These are phyloP conservation scores for Ondatra zibethicus DNA, from an alignment of 2,113 vertebrate species.

Conservation along the genomic window DNA sequence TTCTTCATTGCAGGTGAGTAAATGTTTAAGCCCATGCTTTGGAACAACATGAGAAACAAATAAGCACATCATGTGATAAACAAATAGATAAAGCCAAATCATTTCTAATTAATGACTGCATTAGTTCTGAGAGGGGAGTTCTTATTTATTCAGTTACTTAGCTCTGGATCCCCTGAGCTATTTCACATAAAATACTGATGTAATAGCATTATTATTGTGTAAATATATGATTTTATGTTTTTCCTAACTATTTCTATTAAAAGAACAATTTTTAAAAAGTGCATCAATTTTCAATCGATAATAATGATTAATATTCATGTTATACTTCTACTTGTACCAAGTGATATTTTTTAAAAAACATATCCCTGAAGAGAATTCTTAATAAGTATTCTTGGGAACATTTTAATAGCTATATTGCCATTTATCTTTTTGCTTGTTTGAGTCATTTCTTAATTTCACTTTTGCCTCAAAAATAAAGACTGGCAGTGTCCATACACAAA, in stretches of 20 bases:
- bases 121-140: not conserved
- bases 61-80: not conserved
- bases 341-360: not conserved
- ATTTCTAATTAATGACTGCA: not conserved
- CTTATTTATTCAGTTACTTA: not conserved
- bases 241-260: not conserved
- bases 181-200: not conserved
- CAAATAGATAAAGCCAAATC: not conserved
- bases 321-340: not conserved
- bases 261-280: not conserved
- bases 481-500: not conserved
- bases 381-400: not conserved
- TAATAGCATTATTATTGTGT: not conserved
- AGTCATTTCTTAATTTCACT: not conserved
- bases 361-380: not conserved
- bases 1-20: not conserved
- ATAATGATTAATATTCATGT: not conserved
- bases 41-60: not conserved
- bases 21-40: not conserved
- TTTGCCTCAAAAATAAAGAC: not conserved
- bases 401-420: not conserved
- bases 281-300: not conserved
- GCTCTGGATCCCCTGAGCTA: not conserved
- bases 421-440: not conserved
- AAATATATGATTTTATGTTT: not conserved